A percentile compares a stretch with the other conserved stretches of the same genome.
These are phyloP conservation scores for Peucedramus taeniatus DNA, from an alignment of 2,113 vertebrate genomes.

Conservation along the genomic window DNA sequence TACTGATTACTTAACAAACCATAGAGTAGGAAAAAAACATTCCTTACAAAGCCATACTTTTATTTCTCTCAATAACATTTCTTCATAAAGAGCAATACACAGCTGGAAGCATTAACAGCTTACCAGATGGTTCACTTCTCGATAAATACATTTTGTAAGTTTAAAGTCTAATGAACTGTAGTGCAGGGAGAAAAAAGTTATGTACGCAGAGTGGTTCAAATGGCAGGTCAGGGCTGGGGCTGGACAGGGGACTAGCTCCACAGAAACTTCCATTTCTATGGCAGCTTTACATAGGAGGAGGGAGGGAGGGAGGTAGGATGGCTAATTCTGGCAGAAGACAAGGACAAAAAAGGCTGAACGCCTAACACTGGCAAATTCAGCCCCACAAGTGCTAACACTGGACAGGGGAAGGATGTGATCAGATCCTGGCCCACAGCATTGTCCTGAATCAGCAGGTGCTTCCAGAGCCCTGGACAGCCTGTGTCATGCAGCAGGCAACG, in stretches of 20 bases:
- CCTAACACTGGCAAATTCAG: neutral
- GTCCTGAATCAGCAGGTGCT: neutral
- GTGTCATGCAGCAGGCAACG: neutral
- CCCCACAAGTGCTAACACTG: neutral
- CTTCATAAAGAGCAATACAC: neutral
- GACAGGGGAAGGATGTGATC: neutral
- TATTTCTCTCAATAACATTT: neutral
- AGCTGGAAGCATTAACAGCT: slow-evolving; percentile 37
- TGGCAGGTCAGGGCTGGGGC: neutral
- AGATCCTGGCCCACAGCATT: neutral
- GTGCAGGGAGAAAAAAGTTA: slow-evolving; percentile 22
- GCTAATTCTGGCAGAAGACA: neutral
- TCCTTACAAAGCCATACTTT: slow-evolving; percentile 8
- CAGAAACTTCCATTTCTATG: neutral
- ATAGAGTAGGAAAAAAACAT: slow-evolving; percentile 11
- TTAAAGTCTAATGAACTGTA: slow-evolving; percentile 49
- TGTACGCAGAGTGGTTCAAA: neutral
- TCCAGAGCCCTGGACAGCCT: neutral
- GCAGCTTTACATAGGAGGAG: neutral
- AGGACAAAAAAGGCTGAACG: neutral
- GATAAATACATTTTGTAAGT: slow-evolving; percentile 1
- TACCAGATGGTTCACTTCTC: slow-evolving; percentile 40
- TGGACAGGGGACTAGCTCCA: neutral
- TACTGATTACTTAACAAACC: neutral
- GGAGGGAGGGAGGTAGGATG: neutral